Evolutionary conservation across 2,113 vertebrate genomes (phyloP), one percentile per base, ranked within the genome.

Genomic region (Silurus glanis): DNA sequence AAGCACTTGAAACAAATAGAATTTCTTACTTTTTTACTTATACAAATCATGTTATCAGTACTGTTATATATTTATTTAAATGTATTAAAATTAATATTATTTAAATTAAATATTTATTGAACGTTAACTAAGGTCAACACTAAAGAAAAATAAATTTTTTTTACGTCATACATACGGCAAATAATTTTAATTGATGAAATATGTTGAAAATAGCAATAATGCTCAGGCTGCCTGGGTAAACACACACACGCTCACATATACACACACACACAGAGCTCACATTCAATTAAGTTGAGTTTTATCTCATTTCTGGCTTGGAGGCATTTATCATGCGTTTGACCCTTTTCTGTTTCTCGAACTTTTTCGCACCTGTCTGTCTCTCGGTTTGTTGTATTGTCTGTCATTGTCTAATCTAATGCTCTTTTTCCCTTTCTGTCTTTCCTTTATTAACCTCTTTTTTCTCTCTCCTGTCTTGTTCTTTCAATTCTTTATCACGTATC

Each of bases 281-380:
- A 83, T 51, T 55, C 64, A 83, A 69, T 83, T 83, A 83, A 14
- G 13, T 28, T 6, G 4, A 12, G 64, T 83, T 83, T 83, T 53
- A 28, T 55, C 47, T 69, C 49, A 53, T 10, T 64, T 55, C 81
- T 66, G 62, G 19, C 51, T 67, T 55, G 19, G 69, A 37, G 47
- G 51, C n/a, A 55, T 78, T 55, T 13, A 25, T 78, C 51, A 53
- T 75, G 23, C 23, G 47, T 49, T 74, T 25, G 51, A 25, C 51
- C 55, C 23, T 0, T 78, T 12, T 78, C 51, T 25, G 10, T 51
- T 75, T 51, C 72, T 53, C 47, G 21, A 75, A 47, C 51, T 78
- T 51, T 78, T 23, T 55, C 71, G 23, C 47, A 10, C 47, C 71
- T 49, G 19, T 51, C 71, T 17, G 37, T 71, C 67, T 71, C 19